A percentile compares a stretch with the other conserved stretches of the same genome.
Evolutionary conservation across 2,113 vertebrate genomes (phyloP).

Genomic region (Fukomys damarensis): DNA sequence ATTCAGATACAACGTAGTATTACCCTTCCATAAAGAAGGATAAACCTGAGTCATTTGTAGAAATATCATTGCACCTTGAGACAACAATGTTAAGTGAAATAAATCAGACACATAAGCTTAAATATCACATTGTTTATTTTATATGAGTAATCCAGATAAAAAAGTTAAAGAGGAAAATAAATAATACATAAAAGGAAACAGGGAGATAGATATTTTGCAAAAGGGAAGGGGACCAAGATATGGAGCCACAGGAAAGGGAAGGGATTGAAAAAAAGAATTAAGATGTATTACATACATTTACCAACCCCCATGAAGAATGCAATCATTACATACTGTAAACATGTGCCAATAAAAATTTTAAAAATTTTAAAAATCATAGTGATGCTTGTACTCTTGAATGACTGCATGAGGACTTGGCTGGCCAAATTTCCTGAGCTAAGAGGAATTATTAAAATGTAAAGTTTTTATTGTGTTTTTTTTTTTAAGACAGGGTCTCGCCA

Average conservation of each 20-base stretch:
- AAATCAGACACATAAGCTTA: neutral
- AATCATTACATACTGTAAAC: neutral
- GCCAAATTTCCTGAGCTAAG: slow-evolving; percentile 44
- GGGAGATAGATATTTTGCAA: neutral
- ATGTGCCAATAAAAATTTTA: neutral
- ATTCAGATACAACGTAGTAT: neutral
- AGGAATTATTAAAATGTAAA: slow-evolving; percentile 55
- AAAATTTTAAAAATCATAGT: neutral
- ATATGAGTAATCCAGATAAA: neutral
- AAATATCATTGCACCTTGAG: neutral
- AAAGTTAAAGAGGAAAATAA: neutral
- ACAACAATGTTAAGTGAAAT: neutral
- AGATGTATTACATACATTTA: neutral
- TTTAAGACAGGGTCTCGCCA: neutral
- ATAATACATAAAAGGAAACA: neutral
- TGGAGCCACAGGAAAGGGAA: neutral
- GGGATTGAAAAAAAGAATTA: neutral
- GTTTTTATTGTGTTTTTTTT: slow-evolving; percentile 44
- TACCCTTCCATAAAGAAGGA: neutral
- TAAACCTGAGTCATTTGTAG: neutral
- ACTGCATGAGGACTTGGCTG: neutral
- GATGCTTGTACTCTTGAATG: neutral
- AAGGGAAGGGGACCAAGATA: neutral
- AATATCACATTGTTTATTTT: neutral
- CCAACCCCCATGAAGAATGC: neutral